phyloP scores from a whole-genome alignment of 2,888 invertebrate genomes.

The Thelaira solivaga region DNA sequence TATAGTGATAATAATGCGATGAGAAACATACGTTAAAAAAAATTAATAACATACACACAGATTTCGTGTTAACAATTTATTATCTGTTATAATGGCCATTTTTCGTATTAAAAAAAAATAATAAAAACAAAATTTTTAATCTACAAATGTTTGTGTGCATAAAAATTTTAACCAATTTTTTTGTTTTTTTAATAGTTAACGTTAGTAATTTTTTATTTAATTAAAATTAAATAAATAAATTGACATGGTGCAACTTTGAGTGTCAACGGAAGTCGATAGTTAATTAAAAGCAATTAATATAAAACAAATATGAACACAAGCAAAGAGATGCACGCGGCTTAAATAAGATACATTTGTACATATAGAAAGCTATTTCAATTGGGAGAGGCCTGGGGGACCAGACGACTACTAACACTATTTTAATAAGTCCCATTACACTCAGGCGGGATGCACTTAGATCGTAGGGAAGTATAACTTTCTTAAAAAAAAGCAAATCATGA shows the following conservation, averaged over 20 bases:
- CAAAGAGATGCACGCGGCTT: neutral
- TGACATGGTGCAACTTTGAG: conserved; percentile 63
- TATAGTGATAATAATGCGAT: neutral
- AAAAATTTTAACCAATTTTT: neutral
- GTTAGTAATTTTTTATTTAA: conserved; percentile 7
- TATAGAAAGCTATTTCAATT: too few relatives aligned
- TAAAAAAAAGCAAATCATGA: too few relatives aligned
- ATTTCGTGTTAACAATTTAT: conserved; percentile 52
- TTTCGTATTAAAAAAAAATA: conserved; percentile 36
- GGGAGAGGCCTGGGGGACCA: too few relatives aligned
- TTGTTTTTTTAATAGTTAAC: conserved; percentile 21
- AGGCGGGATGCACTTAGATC: too few relatives aligned
- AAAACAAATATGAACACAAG: conserved; percentile 26
- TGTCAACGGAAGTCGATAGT: conserved; percentile 67
- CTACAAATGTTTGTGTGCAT: conserved; percentile 20
- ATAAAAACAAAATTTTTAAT: conserved; percentile 23
- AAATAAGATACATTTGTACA: too few relatives aligned
- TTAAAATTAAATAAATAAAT: conserved; percentile 33
- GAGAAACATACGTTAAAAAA: conserved; percentile 11
- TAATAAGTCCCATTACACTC: too few relatives aligned
- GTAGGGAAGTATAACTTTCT: too few relatives aligned
- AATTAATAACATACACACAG: conserved; percentile 2
- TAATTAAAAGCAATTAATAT: conserved; percentile 57
- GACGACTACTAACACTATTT: too few relatives aligned
- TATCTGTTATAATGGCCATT: conserved; percentile 10